Percentiles rank a stretch among this genome's conserved stretches.
Evolutionary conservation across 2,113 vertebrate genomes (phyloP).

Genomic region (Corythornis vintsioides): DNA sequence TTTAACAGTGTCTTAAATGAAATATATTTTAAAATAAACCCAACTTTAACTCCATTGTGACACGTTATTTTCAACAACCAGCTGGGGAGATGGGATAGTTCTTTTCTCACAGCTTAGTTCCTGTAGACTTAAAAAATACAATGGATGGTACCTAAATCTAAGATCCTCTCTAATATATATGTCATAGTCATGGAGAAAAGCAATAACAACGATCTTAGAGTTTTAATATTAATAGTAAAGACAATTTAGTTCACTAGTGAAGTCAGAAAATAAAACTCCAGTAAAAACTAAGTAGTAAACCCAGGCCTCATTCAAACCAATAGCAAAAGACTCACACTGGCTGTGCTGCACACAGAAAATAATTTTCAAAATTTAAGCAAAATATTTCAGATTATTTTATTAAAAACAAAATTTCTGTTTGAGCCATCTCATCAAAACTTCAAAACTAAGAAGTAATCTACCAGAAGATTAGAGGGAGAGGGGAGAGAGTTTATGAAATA

Average conservation of each 20-base stretch:
- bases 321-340: neutral
- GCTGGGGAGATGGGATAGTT: neutral
- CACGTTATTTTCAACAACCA: neutral
- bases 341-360: neutral
- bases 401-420: neutral
- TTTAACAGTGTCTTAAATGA: conserved; percentile 34
- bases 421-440: neutral
- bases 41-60: neutral
- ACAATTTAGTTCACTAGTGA: neutral
- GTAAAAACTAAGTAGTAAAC: neutral
- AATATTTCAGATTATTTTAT: neutral
- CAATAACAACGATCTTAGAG: neutral
- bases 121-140: conserved; percentile 23
- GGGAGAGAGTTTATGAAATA: neutral
- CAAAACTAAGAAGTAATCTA: neutral
- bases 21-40: conserved; percentile 26
- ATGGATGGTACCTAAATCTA: neutral
- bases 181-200: neutral
- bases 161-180: neutral
- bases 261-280: neutral
- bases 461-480: neutral
- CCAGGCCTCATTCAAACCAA: neutral
- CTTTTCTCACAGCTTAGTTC: conserved; percentile 41
- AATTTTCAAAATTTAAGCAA: neutral
- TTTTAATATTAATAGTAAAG: neutral